These are phyloP conservation scores for Tretioscincus oriximinensis DNA, from an alignment of 2,113 vertebrate genomes.

Conservation along the genomic window DNA sequence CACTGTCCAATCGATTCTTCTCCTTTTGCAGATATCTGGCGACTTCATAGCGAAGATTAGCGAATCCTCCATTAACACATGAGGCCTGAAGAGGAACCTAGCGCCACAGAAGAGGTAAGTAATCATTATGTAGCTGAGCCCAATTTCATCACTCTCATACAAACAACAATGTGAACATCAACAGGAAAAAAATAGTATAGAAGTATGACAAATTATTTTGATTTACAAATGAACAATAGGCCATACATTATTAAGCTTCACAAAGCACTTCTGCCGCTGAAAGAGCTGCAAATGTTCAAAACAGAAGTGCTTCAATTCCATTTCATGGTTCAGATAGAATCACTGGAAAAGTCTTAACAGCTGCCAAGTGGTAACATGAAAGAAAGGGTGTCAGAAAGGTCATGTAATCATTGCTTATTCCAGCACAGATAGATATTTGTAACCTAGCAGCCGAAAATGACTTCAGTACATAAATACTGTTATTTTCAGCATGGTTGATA, in stretches of 20 bases:
- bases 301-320: background rate
- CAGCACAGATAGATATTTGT: slow-evolving; percentile 5
- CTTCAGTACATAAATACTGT: background rate
- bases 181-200: no score
- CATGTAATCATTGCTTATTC: slow-evolving; percentile 14
- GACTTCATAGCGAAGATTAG: no score
- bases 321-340: background rate
- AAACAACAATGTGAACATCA: no score
- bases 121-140: no score
- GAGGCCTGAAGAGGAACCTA: no score
- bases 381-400: background rate
- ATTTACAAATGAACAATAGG: background rate
- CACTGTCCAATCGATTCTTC: no score
- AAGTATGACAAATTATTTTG: no score
- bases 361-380: background rate
- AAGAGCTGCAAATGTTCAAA: background rate
- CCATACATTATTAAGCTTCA: background rate
- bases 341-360: background rate
- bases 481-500: slow-evolving; percentile 14
- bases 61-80: no score
- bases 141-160: no score
- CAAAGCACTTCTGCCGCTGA: background rate
- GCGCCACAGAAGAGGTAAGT: no score
- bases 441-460: background rate
- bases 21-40: no score